Evolutionary conservation across 2,888 invertebrate species (phyloP).

Genomic region (Argyra leucocephala): DNA sequence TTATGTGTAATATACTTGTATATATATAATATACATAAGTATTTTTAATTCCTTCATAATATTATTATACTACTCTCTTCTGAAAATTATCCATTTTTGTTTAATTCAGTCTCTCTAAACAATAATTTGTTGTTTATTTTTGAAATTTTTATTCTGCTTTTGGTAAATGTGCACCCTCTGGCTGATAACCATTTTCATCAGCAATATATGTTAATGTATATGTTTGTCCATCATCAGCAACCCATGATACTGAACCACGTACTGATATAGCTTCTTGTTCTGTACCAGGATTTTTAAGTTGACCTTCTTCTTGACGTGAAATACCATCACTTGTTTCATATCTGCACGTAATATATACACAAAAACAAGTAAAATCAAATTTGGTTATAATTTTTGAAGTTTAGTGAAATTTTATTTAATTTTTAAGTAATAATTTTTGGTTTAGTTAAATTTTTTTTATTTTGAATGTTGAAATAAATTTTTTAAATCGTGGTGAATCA

Average conservation of each 20-base stretch:
- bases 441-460: too few relatives aligned
- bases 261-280: conserved; percentile 52
- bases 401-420: too few relatives aligned
- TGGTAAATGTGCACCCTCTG: conserved; percentile 36
- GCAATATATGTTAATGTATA: conserved; percentile 46
- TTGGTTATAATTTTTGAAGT: too few relatives aligned
- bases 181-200: conserved; percentile 49
- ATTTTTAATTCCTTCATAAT: too few relatives aligned
- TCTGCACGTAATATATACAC: conserved; percentile 26
- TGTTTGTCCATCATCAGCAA: conserved; percentile 46
- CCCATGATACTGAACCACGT: conserved; percentile 52
- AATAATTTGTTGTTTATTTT: not conserved
- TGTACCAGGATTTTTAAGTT: conserved; percentile 41
- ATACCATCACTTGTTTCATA: conserved; percentile 46
- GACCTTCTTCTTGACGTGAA: conserved; percentile 39
- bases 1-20: too few relatives aligned
- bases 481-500: too few relatives aligned
- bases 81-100: too few relatives aligned
- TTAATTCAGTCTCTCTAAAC: too few relatives aligned
- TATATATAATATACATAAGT: too few relatives aligned
- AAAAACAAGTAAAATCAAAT: not conserved
- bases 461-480: too few relatives aligned
- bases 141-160: conserved; percentile 8
- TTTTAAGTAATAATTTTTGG: too few relatives aligned
- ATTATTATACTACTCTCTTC: too few relatives aligned